These are phyloP conservation scores for Sula dactylatra DNA, from an alignment of 2,113 vertebrate species.

Conservation along the genomic window DNA sequence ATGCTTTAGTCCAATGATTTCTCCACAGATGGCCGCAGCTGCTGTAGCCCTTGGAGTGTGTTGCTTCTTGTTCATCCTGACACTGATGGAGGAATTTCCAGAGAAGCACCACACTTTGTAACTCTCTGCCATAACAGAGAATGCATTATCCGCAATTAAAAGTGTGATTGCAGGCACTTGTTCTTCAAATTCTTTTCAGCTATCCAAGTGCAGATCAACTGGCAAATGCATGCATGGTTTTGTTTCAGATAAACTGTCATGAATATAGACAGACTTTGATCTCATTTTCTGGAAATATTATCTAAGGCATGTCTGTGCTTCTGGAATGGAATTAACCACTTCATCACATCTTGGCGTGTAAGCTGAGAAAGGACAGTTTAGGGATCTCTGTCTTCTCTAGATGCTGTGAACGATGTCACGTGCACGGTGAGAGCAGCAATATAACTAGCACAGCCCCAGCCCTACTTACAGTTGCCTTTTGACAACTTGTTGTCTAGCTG, in stretches of 20 bases:
- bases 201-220: background rate
- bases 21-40: background rate
- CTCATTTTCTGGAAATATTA: background rate
- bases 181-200: background rate
- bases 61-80: background rate
- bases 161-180: background rate
- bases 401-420: rapidly evolving
- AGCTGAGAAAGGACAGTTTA: background rate
- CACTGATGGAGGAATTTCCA: background rate
- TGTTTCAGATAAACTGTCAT: background rate
- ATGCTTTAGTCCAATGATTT: rapidly evolving
- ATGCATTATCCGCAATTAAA: background rate
- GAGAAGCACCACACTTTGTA: background rate
- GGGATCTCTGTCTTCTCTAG: background rate
- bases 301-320: background rate
- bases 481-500: background rate
- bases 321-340: background rate
- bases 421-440: background rate
- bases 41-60: background rate
- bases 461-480: background rate
- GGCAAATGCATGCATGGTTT: background rate
- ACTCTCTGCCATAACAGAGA: background rate
- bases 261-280: background rate
- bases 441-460: background rate
- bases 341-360: background rate